Base-by-base conservation (phyloP, 1,140 invertebrate genomes). In the Papilio machaon region DNA sequence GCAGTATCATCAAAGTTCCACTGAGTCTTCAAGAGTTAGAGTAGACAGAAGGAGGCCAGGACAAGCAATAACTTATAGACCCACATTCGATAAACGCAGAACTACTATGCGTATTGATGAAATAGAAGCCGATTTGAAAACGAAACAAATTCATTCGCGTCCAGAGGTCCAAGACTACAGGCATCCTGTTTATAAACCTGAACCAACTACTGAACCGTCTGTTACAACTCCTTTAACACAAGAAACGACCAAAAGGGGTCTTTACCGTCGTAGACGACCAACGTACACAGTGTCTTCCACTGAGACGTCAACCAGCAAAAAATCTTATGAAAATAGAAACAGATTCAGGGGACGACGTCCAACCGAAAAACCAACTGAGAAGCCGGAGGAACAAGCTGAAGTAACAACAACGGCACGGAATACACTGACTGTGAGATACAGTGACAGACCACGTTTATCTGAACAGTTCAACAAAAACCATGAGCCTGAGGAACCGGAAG, bases 91-190 rank as follows among this genome's bases (percentile, higher is more conserved):
- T 81, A 91, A 89, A 81, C 85, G 92, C 11, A 86, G 93, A 80
- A 95, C 95, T 19, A 95, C 95, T 60, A 95, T 95, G 95, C 87
- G 91, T 38, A 95, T 95, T 60, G 95, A 95, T 85, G 95, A 95
- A 90, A 95, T 95, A 58, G 92, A 95, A 86, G 93, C 92, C 58
- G 95, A 95, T 81, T 86, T 95, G 73, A 95, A 95, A 84, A 94
- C 94, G 17, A 95, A 94, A 70, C 92, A 90, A 87, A 87, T 94
- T 13, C 91, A 93, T 82, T 82, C 87, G 19, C 83, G 92, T 15
- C 88, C 89, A 54, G 92, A 93, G 80, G 87, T 88, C 75, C 89
- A 92, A 82, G 91, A 94, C 82, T 85, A 90, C 70, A 90, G 86
- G 35, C 92, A 94, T 79, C 93, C 93, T 15, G 90, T 94, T 3